Conservation (phyloP, 2,797 vertebrate species). For the Nannoperca australis region DNA sequence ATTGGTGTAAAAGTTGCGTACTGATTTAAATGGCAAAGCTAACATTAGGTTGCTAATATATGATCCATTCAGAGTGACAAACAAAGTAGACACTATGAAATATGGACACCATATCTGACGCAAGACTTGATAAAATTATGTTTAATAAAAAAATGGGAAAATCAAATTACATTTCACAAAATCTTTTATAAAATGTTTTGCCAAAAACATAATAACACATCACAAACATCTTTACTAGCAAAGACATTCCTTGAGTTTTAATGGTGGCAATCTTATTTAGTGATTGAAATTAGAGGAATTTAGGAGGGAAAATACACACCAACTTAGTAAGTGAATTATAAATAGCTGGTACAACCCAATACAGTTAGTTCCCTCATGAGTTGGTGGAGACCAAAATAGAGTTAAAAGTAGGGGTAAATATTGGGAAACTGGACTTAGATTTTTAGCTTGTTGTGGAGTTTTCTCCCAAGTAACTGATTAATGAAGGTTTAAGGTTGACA, state of each 20-base stretch:
- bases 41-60: background rate
- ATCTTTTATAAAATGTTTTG: background rate
- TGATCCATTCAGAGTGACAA: background rate
- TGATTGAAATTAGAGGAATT: background rate
- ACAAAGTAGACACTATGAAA: background rate
- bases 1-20: background rate
- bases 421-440: background rate
- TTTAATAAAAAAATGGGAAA: background rate
- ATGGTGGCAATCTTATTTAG: background rate
- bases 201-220: background rate
- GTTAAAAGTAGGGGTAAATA: background rate
- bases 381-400: constrained; percentile 1
- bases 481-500: background rate
- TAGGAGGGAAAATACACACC: background rate
- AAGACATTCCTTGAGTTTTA: background rate
- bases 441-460: background rate
- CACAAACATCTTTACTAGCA: background rate
- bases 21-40: background rate
- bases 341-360: background rate
- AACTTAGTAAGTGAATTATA: background rate
- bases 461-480: background rate
- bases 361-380: background rate
- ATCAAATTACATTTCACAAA: background rate
- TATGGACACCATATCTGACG: background rate
- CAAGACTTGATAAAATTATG: background rate